Evolutionary conservation across 1,140 invertebrate genomes (phyloP), one percentile per base, ranked within the genome.

Genomic region (Trichonephila inaurata): DNA sequence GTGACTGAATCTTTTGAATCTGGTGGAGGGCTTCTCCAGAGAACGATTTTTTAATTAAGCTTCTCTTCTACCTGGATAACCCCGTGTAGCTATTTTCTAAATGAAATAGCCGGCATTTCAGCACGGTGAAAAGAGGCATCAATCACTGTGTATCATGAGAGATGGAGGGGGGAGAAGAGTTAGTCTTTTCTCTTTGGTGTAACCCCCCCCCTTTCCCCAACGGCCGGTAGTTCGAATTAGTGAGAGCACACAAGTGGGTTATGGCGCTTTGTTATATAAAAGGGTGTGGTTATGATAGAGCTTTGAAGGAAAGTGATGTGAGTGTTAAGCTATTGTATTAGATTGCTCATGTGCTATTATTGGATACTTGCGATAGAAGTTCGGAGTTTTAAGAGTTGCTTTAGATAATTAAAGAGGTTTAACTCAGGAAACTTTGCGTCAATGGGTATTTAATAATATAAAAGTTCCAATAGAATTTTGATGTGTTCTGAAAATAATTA

Each of bases 1-100:
- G 40, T 24, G 81, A 83, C 81, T 83, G 66, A 72, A 72, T 89
- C 66, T 72, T 66, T 89, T 72, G 88, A 72, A 89, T 89, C 83
- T 85, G 66, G 88, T 28, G 66, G 58, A 21, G n/a, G 51, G n/a
- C 66, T 89, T 21, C 88, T 89, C 62, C 72, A 33, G 64, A 62
- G 89, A 92, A 92, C 91, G 91, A 92, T 92, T 92, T 92, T 92
- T 92, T 92, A 92, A 92, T 92, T 92, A 92, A 92, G 91, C 64
- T 16, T 21, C 64, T n/a, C 62, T 81, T 89, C 66, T 77, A 62
- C 62, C 66, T 66, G 21, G 81, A 66, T 92, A 92, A n/a, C 82
- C 58, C 61, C 44, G 14, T 77, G 72, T 60, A 72, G 91, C 91
- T 87, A 72, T 92, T 72, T 92, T 61, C 82, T 92, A 92, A 92